A percentile compares a stretch with the other conserved stretches of the same genome.
phyloP scores from a whole-genome alignment of 1,140 invertebrate species.

The Odontomachus brunneus region DNA sequence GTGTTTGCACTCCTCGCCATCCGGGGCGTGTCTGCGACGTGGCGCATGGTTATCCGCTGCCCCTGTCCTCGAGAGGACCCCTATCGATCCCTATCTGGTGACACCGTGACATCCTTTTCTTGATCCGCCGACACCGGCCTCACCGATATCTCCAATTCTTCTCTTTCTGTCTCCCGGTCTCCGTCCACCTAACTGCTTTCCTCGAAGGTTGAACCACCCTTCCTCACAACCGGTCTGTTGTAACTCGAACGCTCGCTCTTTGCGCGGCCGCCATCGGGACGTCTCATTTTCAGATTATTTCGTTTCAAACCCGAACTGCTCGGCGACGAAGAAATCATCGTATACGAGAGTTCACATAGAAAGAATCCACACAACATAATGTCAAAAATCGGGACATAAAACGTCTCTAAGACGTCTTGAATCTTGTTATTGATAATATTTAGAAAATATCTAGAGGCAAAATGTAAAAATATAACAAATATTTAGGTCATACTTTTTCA shows the following conservation, averaged over 20 bases:
- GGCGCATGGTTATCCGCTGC: conserved; percentile 14
- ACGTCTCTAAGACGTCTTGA: too few relatives aligned
- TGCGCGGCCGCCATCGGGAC: conserved; percentile 45
- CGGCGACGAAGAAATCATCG: conserved; percentile 11
- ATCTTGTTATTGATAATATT: too few relatives aligned
- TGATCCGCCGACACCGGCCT: conserved; percentile 81
- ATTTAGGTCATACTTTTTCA: too few relatives aligned
- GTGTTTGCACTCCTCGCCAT: conserved; percentile 42
- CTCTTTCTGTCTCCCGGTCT: conserved; percentile 20
- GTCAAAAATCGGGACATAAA: too few relatives aligned
- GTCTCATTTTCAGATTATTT: conserved; percentile 66
- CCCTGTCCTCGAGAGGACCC: conserved; percentile 43
- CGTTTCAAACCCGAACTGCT: conserved; percentile 14
- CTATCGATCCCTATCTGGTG: conserved; percentile 78
- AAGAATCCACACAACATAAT: too few relatives aligned
- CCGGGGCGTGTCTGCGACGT: conserved; percentile 63
- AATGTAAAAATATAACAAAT: too few relatives aligned
- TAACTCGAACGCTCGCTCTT: conserved; percentile 20
- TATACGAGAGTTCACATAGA: too few relatives aligned
- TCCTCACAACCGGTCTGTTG: conserved; percentile 49
- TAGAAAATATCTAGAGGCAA: too few relatives aligned
- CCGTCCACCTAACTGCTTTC: conserved; percentile 43
- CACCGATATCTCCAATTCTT: conserved; percentile 68
- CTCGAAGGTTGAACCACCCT: conserved; percentile 39
- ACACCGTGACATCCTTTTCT: conserved; percentile 82